phyloP scores from a whole-genome alignment of 1,140 invertebrate species.

The Lordiphosa collinella region DNA sequence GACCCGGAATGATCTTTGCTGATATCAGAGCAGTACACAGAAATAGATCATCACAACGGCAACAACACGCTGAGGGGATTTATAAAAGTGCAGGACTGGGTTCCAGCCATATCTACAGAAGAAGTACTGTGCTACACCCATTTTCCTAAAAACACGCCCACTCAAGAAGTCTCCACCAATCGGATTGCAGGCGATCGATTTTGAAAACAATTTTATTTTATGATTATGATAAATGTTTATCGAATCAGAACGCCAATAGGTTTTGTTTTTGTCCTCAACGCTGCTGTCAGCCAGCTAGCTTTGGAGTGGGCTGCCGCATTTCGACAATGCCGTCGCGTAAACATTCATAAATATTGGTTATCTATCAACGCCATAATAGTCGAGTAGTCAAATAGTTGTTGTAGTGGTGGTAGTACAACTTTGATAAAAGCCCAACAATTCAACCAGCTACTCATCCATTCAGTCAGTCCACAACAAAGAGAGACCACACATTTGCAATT shows the following conservation, averaged over 20 bases:
- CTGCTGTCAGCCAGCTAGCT: conserved; percentile 6
- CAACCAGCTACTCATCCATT: conserved; percentile 17
- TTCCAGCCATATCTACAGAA: conserved; percentile 18
- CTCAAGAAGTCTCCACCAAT: conserved; percentile 52
- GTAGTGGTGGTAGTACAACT: conserved; percentile 43
- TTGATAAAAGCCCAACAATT: conserved; percentile 33
- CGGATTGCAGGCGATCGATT: conserved; percentile 63
- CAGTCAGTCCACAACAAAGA: neutral
- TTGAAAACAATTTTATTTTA: conserved; percentile 65
- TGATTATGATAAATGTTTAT: conserved; percentile 79
- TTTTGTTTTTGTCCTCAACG: conserved; percentile 27
- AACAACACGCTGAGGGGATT: neutral
- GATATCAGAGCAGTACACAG: conserved; percentile 46
- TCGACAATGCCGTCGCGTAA: conserved; percentile 58
- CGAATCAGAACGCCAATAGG: conserved; percentile 74
- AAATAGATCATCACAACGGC: conserved; percentile 19
- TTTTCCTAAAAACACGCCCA: conserved; percentile 48
- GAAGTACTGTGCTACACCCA: conserved; percentile 23
- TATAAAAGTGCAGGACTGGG: conserved; percentile 1
- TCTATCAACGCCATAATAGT: conserved; percentile 68
- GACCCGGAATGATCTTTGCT: conserved; percentile 64
- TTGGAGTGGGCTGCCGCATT: conserved; percentile 58
- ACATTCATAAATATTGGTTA: conserved; percentile 70
- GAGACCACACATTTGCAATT: neutral
- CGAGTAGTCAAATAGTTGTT: conserved; percentile 45